Evolutionary conservation across 2,797 vertebrate genomes (phyloP).

Genomic region (Poecilia velifera): DNA sequence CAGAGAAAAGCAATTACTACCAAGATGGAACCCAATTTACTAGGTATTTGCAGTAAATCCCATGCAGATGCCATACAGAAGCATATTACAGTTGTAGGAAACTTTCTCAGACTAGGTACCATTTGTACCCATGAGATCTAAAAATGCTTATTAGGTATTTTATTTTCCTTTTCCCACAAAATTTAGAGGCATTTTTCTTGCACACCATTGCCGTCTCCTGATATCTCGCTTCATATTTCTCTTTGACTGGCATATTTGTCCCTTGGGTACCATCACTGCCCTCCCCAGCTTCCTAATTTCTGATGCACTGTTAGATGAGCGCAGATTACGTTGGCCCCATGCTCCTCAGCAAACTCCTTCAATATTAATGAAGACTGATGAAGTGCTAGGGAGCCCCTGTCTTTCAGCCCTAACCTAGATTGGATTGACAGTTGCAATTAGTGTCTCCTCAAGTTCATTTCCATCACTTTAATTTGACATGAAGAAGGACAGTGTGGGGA

Average conservation of each 20-base stretch:
- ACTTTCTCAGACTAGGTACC: not conserved
- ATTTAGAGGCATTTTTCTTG: slow-evolving; percentile 35
- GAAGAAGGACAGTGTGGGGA: slow-evolving; percentile 73
- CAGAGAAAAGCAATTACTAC: not conserved
- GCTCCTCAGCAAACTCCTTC: slow-evolving; percentile 77
- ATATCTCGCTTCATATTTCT: slow-evolving; percentile 66
- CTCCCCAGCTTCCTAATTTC: slow-evolving; percentile 70
- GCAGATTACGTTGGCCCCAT: slow-evolving; percentile 70
- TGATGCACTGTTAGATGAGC: slow-evolving; percentile 72
- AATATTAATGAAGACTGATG: slow-evolving; percentile 88
- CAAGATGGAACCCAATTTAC: not conserved
- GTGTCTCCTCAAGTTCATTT: slow-evolving; percentile 84
- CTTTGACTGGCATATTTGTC: slow-evolving; percentile 75
- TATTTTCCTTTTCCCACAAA: slow-evolving; percentile 12
- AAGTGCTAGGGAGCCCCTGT: slow-evolving; percentile 82
- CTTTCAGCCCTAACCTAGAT: slow-evolving; percentile 80
- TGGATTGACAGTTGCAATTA: slow-evolving; percentile 88
- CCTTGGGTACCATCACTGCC: slow-evolving; percentile 59
- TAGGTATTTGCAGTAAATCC: not conserved
- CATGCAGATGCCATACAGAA: not conserved
- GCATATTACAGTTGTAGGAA: not conserved
- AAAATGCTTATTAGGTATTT: not conserved
- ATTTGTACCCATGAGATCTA: not conserved
- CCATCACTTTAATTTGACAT: slow-evolving; percentile 86
- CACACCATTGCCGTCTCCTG: slow-evolving; percentile 32